Evolutionary conservation across 2,113 vertebrate genomes (phyloP).

Genomic region (Actenoides hombroni): DNA sequence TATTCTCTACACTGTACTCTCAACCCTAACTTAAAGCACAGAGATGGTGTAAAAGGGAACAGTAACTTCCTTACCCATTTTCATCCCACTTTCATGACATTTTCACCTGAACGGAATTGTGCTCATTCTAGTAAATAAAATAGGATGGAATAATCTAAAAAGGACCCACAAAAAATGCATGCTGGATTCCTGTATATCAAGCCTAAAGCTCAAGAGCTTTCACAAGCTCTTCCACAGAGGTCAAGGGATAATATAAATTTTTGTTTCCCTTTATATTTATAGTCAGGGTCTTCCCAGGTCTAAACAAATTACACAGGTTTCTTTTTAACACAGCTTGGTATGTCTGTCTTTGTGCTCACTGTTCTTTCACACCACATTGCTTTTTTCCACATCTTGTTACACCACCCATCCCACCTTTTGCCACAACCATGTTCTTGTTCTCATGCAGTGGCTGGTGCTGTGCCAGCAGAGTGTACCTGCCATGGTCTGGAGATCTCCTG

Average conservation of each 20-base stretch:
- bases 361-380: background rate
- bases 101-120: background rate
- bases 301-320: background rate
- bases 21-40: background rate
- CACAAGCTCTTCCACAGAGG: background rate
- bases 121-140: background rate
- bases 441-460: slow-evolving; percentile 78
- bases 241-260: background rate
- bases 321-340: background rate
- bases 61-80: background rate
- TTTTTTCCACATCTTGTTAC: background rate
- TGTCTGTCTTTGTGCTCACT: background rate
- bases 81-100: background rate
- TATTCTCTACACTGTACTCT: background rate
- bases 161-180: background rate
- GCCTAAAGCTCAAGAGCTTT: background rate
- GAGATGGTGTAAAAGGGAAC: background rate
- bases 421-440: background rate
- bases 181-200: background rate
- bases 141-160: background rate
- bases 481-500: slow-evolving; percentile 86
- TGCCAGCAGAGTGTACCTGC: slow-evolving; percentile 85
- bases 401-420: background rate
- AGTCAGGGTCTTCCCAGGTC: background rate
- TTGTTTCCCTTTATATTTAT: background rate